Conservation (phyloP, 2,113 vertebrate genomes). For the Pseudorectes ferrugineus region DNA sequence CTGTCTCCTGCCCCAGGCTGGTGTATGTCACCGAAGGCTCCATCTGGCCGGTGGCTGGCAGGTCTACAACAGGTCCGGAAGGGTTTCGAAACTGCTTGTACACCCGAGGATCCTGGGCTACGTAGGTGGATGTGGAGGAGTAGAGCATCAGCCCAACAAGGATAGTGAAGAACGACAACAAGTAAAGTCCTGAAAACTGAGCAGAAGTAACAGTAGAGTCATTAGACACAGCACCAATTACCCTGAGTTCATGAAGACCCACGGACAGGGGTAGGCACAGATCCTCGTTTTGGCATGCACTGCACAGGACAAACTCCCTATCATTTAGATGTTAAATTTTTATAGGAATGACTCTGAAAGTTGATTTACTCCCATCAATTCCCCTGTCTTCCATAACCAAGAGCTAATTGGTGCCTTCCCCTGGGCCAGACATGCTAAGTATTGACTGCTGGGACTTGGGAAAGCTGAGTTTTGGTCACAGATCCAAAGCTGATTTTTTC, state of each 20-base stretch:
- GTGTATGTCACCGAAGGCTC: constrained; percentile 93
- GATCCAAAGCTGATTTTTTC: neutral
- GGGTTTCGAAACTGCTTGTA: constrained; percentile 95
- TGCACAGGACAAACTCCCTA: neutral
- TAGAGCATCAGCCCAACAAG: constrained; percentile 89
- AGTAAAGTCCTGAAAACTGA: constrained; percentile 94
- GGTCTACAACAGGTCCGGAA: constrained; percentile 79
- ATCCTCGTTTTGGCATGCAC: neutral
- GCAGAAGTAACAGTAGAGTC: constrained; percentile 5
- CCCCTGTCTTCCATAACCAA: neutral
- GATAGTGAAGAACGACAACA: constrained; percentile 90
- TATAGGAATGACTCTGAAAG: neutral
- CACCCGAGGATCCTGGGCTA: constrained; percentile 91
- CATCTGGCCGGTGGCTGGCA: constrained; percentile 71
- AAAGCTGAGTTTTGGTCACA: neutral
- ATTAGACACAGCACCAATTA: neutral
- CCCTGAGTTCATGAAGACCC: neutral
- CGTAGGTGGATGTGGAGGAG: constrained; percentile 88
- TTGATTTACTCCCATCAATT: neutral
- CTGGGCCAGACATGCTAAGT: neutral
- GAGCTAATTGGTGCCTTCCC: neutral
- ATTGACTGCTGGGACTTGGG: neutral
- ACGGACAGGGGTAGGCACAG: neutral
- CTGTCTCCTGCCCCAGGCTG: constrained; percentile 86
- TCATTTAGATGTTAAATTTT: neutral